Evolutionary conservation across 2,797 vertebrate genomes (phyloP), one percentile per base, ranked within the genome.

Genomic region (Silurus aristotelis): DNA sequence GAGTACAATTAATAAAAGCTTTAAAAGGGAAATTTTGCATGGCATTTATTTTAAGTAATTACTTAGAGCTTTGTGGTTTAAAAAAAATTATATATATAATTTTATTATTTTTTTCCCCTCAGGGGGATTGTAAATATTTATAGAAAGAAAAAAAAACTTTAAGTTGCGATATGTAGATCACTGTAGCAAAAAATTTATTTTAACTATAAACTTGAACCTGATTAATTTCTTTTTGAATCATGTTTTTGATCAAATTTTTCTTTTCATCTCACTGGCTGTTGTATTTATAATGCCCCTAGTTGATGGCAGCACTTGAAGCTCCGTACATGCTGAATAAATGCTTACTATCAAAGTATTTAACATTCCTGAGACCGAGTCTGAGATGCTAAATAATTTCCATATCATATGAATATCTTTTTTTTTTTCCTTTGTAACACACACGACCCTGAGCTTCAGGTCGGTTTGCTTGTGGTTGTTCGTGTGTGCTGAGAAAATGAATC

Each of bases 281-380:
- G 58, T 61, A 46, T n/a, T 77, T 43, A 22, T 66, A 67, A 67
- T 80, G 79, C 79, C 79, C 79, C 6, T 27, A 67, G 76, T 85
- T 77, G 5, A 60, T 1, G 4, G n/a, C 66, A n/a, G 80, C 73
- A 71, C 14, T n/a, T 83, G 1, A 3, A 85, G 46, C 52, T 76
- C 52, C 14, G 38, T 15, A 66, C 31, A n/a, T 5, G 25, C 63
- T 68, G n/a, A n/a, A 56, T 48, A 83, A 73, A 22, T 75, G 60
- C 48, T 83, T 83, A 4, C 1, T 46, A 25, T 61, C 60, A 84
- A 79, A 87, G 70, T 58, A 52, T 85, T 80, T 77, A 73, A 83
- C 83, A 83, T 72, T 85, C 89, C 87, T 88, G 89, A 89, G 89
- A 88, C 70, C 71, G 43, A 20, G 31, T 81, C 46, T 85, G 82